Evolutionary conservation across 2,888 invertebrate species (phyloP), one percentile per base, ranked within the genome.

Genomic region (Exocentrus adspersus): DNA sequence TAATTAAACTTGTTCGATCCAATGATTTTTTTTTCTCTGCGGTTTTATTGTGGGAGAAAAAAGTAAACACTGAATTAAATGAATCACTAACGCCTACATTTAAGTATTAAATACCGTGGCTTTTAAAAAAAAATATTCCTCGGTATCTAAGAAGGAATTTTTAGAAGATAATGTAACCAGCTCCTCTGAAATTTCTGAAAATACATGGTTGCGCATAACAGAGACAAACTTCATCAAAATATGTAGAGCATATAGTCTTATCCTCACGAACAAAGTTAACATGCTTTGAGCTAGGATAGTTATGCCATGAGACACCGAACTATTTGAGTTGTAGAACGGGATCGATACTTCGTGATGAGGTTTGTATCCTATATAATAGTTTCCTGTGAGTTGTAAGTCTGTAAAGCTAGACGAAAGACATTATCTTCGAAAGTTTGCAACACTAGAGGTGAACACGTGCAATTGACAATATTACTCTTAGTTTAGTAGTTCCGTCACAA

Each of bases 391-490:
- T 37, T 37, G 37, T 37, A 37, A 37, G n/a, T 9, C n/a, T 12
- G 5, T 9, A 12, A 37, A 37, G 3, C n/a, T 37, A 37, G 37
- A 12, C 37, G 37, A 37, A 37, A 37, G n/a, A 37, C 14, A 37
- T 37, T 37, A 37, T 5, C n/a, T 37, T 37, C 2, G 37, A n/a
- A 37, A 37, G 37, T 12, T n/a, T 12, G 5, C 12, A 37, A 37
- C 37, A 12, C 37, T 14, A 10, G 12, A n/a, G 16, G 14, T 24
- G 16, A 17, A 21, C 21, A 53, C 53, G 41, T 54, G 43, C 10
- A 28, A 43, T 19, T 17, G 54, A 54, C 54, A 54, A 28, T 43
- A 42, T 16, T 17, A 12, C 14, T 30, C 54, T 43, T 30, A 14
- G 32, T 20, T 19, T 42, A 42, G 7, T 14, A 17, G 30, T 41